Percentiles rank a stretch among this genome's conserved stretches.
Conservation (phyloP, 35 echinoderm and acorn worm species). For the Anneissia japonica region DNA sequence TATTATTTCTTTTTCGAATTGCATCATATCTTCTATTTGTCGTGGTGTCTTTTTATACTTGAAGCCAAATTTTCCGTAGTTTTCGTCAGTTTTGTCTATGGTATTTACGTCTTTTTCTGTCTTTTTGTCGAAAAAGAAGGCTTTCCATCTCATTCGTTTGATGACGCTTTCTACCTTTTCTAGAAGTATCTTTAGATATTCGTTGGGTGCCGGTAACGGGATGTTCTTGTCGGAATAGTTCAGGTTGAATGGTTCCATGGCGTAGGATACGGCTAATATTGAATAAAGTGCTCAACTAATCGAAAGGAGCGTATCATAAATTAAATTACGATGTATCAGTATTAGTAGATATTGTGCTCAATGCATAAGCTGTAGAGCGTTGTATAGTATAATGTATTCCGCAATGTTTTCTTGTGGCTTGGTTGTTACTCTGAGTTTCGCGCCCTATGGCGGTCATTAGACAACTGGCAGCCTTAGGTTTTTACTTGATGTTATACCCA, state of each 20-base stretch:
- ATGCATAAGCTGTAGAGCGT: no score
- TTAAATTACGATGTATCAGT: no score
- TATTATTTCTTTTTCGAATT: no score
- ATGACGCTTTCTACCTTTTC: conserved; percentile 23
- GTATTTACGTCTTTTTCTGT: conserved; percentile 8
- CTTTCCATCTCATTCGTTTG: conserved; percentile 34
- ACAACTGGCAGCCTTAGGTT: no score
- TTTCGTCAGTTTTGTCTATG: background rate
- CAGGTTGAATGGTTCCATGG: conserved; percentile 14
- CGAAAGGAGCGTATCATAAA: background rate
- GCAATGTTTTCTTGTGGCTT: no score
- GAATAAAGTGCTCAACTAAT: conserved; percentile 5
- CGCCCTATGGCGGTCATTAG: no score
- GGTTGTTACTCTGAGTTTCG: no score
- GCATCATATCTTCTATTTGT: conserved; percentile 12
- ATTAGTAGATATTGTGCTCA: no score
- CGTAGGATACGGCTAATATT: background rate
- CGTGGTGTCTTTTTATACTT: background rate
- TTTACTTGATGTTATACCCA: no score
- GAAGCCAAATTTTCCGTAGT: background rate
- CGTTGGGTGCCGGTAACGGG: background rate
- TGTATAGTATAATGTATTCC: no score
- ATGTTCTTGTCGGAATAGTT: conserved; percentile 39
- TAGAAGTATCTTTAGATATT: conserved; percentile 16
- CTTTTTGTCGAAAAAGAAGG: conserved; percentile 11